Evolutionary conservation across 2,888 invertebrate species (phyloP).

Genomic region (Clunio marinus): DNA sequence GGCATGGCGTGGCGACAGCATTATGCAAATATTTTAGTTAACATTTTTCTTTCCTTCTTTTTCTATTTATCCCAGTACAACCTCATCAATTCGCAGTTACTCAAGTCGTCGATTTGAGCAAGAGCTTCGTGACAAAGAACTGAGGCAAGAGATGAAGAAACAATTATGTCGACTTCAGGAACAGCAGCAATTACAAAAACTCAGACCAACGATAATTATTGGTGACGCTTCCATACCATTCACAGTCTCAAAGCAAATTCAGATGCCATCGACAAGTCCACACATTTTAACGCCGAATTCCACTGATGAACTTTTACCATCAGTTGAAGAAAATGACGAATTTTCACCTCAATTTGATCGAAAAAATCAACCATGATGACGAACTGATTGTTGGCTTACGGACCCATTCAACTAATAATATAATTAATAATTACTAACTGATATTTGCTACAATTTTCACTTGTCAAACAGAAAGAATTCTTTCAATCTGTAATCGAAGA

Average conservation of each 20-base stretch:
- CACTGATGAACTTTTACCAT: constrained; percentile 75
- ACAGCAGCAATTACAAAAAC: constrained; percentile 55
- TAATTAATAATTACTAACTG: too few relatives aligned
- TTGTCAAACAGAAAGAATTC: not conserved
- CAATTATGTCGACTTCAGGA: constrained; percentile 67
- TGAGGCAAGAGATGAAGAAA: constrained; percentile 70
- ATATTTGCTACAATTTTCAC: constrained; percentile 8
- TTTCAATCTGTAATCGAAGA: not conserved
- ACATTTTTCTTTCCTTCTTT: too few relatives aligned
- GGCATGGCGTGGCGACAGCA: too few relatives aligned
- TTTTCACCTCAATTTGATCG: constrained; percentile 32
- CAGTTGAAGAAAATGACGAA: constrained; percentile 60
- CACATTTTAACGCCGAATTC: constrained; percentile 68
- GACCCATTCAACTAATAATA: constrained; percentile 11
- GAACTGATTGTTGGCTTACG: constrained; percentile 28
- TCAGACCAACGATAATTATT: constrained; percentile 52
- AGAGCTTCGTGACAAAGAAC: constrained; percentile 76
- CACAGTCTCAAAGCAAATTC: constrained; percentile 44
- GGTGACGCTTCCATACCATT: constrained; percentile 51
- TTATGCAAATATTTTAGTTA: too few relatives aligned
- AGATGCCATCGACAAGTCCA: constrained; percentile 64
- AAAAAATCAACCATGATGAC: constrained; percentile 37
- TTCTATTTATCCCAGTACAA: constrained; percentile 59
- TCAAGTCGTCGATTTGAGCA: constrained; percentile 74
- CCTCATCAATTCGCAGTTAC: constrained; percentile 77